Conservation (phyloP, 2,113 vertebrate species). For the Oreochromis aureus region DNA sequence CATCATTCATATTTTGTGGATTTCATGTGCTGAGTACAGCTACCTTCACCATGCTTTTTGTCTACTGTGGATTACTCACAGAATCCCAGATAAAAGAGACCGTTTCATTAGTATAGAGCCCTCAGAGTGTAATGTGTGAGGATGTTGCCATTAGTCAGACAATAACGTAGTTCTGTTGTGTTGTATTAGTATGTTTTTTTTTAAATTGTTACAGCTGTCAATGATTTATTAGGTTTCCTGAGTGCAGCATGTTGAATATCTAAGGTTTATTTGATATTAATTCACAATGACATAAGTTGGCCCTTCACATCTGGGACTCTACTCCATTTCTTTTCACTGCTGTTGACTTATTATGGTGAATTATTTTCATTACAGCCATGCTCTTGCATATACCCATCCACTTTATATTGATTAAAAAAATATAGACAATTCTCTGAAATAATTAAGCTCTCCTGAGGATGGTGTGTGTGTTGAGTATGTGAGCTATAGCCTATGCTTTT, state of each 20-base stretch:
- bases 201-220: neutral
- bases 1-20: neutral
- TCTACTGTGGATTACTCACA: neutral
- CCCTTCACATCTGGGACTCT: neutral
- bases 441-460: neutral
- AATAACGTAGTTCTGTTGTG: neutral
- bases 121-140: neutral
- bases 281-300: neutral
- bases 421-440: neutral
- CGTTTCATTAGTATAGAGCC: neutral
- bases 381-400: neutral
- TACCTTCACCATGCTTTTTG: neutral
- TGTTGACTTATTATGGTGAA: neutral
- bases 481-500: neutral
- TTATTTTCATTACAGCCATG: constrained; percentile 24
- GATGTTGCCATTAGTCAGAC: neutral
- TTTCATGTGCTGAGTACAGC: neutral
- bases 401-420: neutral
- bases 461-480: neutral
- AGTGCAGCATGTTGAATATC: neutral
- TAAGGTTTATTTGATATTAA: neutral
- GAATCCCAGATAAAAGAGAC: neutral
- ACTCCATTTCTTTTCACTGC: neutral
- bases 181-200: neutral
- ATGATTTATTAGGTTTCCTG: neutral